These are phyloP conservation scores for Dasyornis broadbenti DNA, from an alignment of 2,113 vertebrate species.

Conservation along the genomic window DNA sequence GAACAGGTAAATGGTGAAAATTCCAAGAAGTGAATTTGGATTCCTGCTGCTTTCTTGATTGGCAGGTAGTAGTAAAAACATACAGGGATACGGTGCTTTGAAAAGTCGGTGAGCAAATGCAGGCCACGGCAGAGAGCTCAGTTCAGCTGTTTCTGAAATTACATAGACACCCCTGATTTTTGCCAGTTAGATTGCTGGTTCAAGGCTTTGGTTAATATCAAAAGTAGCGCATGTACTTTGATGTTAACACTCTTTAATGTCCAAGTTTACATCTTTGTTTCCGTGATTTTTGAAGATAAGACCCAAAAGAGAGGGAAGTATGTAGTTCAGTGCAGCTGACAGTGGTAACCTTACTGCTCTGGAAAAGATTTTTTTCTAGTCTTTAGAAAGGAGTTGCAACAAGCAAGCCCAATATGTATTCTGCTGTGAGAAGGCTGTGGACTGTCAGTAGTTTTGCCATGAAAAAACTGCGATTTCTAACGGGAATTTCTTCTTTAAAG, in stretches of 20 bases:
- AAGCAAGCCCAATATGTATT: not conserved
- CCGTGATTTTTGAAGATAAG: constrained; percentile 50
- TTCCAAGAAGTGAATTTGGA: not conserved
- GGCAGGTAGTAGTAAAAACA: not conserved
- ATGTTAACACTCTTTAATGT: constrained; percentile 54
- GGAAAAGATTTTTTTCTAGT: not conserved
- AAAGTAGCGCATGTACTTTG: constrained; percentile 35
- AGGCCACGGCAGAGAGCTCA: not conserved
- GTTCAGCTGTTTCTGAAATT: constrained; percentile 29
- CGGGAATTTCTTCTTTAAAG: not conserved
- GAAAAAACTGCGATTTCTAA: not conserved
- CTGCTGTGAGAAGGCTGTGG: not conserved
- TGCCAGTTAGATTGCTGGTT: constrained; percentile 19
- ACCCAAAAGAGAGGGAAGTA: not conserved
- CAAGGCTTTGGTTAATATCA: constrained; percentile 52
- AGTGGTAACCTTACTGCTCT: constrained; percentile 18
- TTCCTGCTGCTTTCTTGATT: not conserved
- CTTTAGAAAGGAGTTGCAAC: not conserved
- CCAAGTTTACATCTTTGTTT: constrained; percentile 61
- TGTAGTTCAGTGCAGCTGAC: not conserved
- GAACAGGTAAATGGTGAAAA: not conserved
- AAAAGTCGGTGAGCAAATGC: not conserved
- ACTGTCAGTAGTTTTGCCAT: not conserved
- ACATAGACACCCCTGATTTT: constrained; percentile 14
- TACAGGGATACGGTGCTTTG: not conserved